Percentiles rank a stretch among this genome's conserved stretches.
phyloP scores from a whole-genome alignment of 2,113 vertebrate species.

The Odocoileus virginianus region DNA sequence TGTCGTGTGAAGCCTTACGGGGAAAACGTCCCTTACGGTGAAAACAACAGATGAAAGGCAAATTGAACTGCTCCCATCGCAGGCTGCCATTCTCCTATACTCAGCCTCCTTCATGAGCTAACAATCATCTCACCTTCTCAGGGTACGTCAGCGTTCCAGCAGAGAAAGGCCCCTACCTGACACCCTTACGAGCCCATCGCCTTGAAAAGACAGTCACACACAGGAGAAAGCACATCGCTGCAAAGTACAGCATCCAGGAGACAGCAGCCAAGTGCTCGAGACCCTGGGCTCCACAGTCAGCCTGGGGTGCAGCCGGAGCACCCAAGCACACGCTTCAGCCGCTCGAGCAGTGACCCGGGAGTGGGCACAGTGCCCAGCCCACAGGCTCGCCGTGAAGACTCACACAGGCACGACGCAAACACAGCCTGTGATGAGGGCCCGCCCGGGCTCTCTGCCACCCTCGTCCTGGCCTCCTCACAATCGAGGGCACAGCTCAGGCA shows the following conservation, averaged over 20 bases:
- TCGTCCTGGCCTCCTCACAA: not conserved
- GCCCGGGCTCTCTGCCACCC: too few species aligned
- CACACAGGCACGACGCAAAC: not conserved
- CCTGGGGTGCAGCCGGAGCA: fast-evolving
- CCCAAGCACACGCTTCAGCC: not conserved
- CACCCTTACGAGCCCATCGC: not conserved
- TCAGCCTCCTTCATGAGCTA: not conserved
- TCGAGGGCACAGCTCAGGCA: not conserved
- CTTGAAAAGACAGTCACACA: not conserved
- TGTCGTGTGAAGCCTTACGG: fast-evolving
- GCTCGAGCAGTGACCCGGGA: fast-evolving
- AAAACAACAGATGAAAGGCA: not conserved
- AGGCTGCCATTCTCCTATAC: not conserved
- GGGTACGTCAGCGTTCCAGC: fast-evolving
- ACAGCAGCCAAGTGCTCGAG: fast-evolving
- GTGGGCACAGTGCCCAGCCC: not conserved
- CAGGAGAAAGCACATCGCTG: not conserved
- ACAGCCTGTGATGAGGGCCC: not conserved
- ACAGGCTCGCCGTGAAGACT: not conserved
- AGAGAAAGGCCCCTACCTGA: not conserved
- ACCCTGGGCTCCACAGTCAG: not conserved
- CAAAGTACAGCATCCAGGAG: not conserved
- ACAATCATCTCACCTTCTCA: not conserved
- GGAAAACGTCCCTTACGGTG: not conserved
- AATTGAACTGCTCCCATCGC: not conserved